phyloP scores from a whole-genome alignment of 2,113 vertebrate species.

The Triplophysa dalaica region DNA sequence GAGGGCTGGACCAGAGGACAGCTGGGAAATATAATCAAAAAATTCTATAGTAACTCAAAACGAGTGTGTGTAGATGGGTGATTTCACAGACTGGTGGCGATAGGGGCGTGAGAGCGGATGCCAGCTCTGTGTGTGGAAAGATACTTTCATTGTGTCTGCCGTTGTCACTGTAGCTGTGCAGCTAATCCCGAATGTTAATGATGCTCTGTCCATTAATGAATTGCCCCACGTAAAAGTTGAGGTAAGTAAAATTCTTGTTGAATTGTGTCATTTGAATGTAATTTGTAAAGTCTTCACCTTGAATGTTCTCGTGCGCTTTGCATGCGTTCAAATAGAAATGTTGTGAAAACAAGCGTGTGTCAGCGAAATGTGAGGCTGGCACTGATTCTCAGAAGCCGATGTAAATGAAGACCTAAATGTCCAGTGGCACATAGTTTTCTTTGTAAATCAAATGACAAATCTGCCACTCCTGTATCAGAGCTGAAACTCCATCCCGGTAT shows the following conservation, averaged over 20 bases:
- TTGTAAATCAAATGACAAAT: slow-evolving; percentile 41
- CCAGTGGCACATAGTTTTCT: slow-evolving; percentile 22
- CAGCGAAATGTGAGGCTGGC: background rate
- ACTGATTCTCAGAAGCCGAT: slow-evolving; percentile 22
- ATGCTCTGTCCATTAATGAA: background rate
- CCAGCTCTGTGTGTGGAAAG: slow-evolving; percentile 9
- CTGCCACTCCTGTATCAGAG: slow-evolving; percentile 22
- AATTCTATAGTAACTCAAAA: background rate
- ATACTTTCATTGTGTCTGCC: slow-evolving; percentile 1
- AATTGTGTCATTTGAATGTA: background rate
- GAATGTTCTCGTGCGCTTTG: background rate
- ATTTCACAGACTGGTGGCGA: slow-evolving; percentile 56
- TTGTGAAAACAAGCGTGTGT: background rate
- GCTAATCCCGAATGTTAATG: background rate
- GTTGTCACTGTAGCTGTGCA: background rate
- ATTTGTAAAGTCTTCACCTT: background rate
- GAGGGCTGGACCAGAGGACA: background rate
- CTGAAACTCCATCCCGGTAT: slow-evolving; percentile 1
- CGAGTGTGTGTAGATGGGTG: slow-evolving; percentile 42
- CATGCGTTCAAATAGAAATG: background rate
- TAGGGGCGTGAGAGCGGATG: slow-evolving; percentile 37
- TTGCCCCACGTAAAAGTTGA: background rate
- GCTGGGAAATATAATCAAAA: background rate
- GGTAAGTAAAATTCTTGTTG: background rate
- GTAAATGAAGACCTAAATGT: slow-evolving; percentile 9